Base-by-base conservation (phyloP, 2,113 vertebrate species). In the Trichechus manatus region DNA sequence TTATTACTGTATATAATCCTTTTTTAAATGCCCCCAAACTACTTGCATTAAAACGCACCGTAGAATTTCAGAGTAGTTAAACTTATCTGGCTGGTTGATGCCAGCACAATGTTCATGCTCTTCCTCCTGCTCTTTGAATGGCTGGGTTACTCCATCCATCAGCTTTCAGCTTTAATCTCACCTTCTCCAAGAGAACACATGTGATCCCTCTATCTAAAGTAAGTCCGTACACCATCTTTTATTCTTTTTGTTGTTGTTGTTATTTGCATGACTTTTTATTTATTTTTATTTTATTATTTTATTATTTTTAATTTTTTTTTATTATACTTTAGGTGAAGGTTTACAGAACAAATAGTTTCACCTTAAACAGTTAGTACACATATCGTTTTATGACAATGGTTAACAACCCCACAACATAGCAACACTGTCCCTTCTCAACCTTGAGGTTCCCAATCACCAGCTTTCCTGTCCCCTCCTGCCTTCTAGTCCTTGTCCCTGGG, bases 31-130 rank as follows among this genome's bases (percentile, higher is more conserved):
- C 1, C 29, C 27, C 53, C 29, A 44, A 96, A 77, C 44, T 33
- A 31, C 27, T 53, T 47, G 13, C 5, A 42, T 39, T n/a, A 7
- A 56, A 61, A 63, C 3, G 75, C 14, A 6, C 2, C 72, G 23
- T 9, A 64, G 74, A 83, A 25, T 92, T n/a, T 86, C 42, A 39
- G 74, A 7, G 19, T 6, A 27, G 3, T 8, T 53, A 39, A 47
- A 22, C 36, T 78, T 42, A 25, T 8, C 47, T 80, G 63, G 29
- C 23, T 75, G 7, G 5, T n/a, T 61, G 70, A 14, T 70, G 1
- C 11, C 15, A 2, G 0, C 2, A 2, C 1, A 14, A 9, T 3
- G 0, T 31, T 47, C 13, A 11, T 53, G 0, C 47, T 80, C 56
- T 29, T 56, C 7, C 23, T 5, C 27, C 31, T 11, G 1, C 10